Percentiles rank a stretch among this genome's conserved stretches.
Evolutionary conservation across 1,140 invertebrate genomes (phyloP).

Genomic region (Procambarus virginalis): DNA sequence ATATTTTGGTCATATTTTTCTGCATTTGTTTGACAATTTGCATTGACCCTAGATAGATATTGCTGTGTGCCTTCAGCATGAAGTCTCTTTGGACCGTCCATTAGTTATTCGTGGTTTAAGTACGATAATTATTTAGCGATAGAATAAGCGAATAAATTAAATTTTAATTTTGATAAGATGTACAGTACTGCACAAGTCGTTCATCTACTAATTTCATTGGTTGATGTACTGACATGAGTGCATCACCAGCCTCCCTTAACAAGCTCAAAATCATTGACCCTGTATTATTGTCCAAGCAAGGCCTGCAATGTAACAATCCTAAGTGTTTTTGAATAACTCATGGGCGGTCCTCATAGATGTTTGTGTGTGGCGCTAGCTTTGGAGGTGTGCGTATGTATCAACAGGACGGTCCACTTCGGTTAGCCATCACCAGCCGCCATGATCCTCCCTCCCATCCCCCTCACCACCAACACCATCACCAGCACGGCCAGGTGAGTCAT

Average conservation of each 20-base stretch:
- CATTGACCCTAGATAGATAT: slow-evolving; percentile 31
- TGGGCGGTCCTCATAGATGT: slow-evolving; percentile 35
- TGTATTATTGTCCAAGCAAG: not conserved
- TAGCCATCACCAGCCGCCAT: slow-evolving; percentile 49
- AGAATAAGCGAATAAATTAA: not conserved
- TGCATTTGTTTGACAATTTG: slow-evolving; percentile 6
- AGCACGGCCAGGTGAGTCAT: slow-evolving; percentile 56
- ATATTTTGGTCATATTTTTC: slow-evolving; percentile 11
- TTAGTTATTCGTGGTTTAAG: slow-evolving; percentile 18
- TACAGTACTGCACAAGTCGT: not conserved
- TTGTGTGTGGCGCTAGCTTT: slow-evolving; percentile 42
- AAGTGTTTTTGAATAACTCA: not conserved
- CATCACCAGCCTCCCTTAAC: not conserved
- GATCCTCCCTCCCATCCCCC: slow-evolving; percentile 38
- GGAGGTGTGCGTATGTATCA: slow-evolving; percentile 53
- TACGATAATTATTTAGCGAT: not conserved
- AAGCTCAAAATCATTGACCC: not conserved
- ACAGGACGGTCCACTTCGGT: slow-evolving; percentile 51
- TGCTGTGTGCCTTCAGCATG: slow-evolving; percentile 45
- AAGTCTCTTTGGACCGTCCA: slow-evolving; percentile 28
- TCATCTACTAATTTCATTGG: not conserved
- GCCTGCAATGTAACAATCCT: not conserved
- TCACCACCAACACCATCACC: slow-evolving; percentile 53
- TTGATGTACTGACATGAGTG: not conserved
- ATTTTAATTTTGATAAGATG: not conserved